These are phyloP conservation scores for Enoplosus armatus DNA, from an alignment of 2,797 vertebrate genomes.

Conservation along the genomic window DNA sequence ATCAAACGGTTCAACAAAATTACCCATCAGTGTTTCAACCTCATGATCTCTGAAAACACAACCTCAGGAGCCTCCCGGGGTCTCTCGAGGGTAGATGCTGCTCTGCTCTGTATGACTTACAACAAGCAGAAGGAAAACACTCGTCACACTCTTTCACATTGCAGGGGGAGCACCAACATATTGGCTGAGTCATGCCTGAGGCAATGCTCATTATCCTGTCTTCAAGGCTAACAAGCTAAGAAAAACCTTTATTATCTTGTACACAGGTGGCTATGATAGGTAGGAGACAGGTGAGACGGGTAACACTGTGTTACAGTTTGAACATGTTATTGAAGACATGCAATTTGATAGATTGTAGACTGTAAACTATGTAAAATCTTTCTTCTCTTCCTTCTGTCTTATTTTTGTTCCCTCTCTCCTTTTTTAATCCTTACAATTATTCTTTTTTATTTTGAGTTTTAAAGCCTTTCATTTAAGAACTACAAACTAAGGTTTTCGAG, in stretches of 20 bases:
- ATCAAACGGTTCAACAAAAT: conserved; percentile 19
- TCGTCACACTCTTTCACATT: conserved; percentile 8
- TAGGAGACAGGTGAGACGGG: not conserved
- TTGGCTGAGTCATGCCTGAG: conserved; percentile 22
- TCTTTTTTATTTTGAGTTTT: not conserved
- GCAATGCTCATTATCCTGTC: conserved; percentile 42
- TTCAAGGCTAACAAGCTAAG: conserved; percentile 26
- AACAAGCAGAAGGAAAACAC: conserved; percentile 32
- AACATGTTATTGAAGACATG: not conserved
- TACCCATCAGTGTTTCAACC: conserved; percentile 24
- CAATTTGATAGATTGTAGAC: not conserved
- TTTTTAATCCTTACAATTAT: not conserved
- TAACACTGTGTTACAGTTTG: not conserved
- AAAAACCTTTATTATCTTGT: not conserved
- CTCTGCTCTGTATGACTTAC: conserved; percentile 14
- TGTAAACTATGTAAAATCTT: not conserved
- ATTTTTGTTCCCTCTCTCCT: not conserved
- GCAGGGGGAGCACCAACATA: conserved; percentile 4
- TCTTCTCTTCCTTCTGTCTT: not conserved
- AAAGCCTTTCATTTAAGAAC: no score
- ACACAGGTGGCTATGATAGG: not conserved
- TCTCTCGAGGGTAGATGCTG: conserved; percentile 11
- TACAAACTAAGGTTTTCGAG: no score
- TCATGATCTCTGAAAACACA: conserved; percentile 15
- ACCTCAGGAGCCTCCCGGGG: conserved; percentile 6